Percentiles rank a stretch among this genome's conserved stretches.
phyloP scores from a whole-genome alignment of 2,113 vertebrate species.

The Plecturocebus donacophilus region DNA sequence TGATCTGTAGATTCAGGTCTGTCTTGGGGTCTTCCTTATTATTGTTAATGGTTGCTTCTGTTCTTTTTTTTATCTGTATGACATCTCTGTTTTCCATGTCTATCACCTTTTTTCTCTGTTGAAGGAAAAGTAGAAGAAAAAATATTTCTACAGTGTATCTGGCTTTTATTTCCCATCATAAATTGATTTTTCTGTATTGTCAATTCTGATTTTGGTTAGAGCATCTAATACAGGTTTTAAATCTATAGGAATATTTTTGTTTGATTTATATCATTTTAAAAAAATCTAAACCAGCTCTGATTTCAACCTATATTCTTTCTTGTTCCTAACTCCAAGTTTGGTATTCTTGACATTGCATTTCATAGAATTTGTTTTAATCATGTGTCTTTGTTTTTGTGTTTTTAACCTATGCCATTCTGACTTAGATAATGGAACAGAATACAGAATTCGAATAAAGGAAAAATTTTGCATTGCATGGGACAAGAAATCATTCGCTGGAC shows the following conservation, averaged over 20 bases:
- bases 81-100: background rate
- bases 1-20: background rate
- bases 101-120: background rate
- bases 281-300: conserved; percentile 14
- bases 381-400: background rate
- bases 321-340: background rate
- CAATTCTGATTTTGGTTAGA: background rate
- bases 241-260: background rate
- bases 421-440: conserved; percentile 59
- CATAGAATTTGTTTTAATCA: conserved; percentile 16
- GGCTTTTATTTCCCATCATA: conserved; percentile 15
- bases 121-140: conserved; percentile 2
- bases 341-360: conserved; percentile 18
- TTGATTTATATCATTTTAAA: conserved; percentile 5
- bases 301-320: background rate
- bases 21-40: background rate
- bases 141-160: background rate
- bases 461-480: background rate
- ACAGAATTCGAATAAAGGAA: conserved; percentile 58
- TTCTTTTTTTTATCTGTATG: background rate
- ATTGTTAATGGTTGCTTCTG: background rate
- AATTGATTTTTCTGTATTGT: conserved; percentile 1
- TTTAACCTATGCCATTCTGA: background rate
- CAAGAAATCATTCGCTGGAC: background rate
- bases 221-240: background rate